phyloP scores from a whole-genome alignment of 1,140 invertebrate genomes.

The Cepaea nemoralis region DNA sequence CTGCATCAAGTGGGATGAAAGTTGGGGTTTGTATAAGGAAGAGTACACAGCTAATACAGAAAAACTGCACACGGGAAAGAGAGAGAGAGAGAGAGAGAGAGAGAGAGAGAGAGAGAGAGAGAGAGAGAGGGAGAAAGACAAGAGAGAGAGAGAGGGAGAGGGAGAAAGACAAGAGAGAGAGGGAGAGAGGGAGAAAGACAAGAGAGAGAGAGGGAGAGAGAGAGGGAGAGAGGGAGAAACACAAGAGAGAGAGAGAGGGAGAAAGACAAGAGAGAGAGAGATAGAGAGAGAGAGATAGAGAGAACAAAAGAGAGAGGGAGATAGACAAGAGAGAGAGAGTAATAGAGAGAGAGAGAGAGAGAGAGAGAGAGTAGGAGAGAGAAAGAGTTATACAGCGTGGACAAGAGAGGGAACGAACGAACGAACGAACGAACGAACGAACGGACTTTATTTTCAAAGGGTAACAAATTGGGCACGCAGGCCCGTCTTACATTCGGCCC shows the following conservation, averaged over 20 bases:
- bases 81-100: neutral
- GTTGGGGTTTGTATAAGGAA: too few species aligned
- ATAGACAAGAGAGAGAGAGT: conserved; percentile 1
- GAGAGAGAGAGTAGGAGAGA: too few species aligned
- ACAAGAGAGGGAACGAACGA: too few species aligned
- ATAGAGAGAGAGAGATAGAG: too few species aligned
- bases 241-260: neutral
- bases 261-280: neutral
- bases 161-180: neutral
- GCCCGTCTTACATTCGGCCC: too few species aligned
- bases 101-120: neutral
- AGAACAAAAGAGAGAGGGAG: neutral
- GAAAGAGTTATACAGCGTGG: too few species aligned
- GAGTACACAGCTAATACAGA: too few species aligned
- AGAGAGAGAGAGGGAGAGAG: neutral
- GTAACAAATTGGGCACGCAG: too few species aligned
- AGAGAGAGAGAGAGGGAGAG: conserved; percentile 23
- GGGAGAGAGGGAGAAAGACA: neutral
- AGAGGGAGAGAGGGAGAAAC: neutral
- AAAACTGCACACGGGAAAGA: too few species aligned
- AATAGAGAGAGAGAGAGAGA: too few species aligned
- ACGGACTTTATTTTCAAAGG: too few species aligned
- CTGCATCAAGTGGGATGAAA: neutral
- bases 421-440: too few species aligned
- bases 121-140: conserved; percentile 22